Base-by-base conservation (phyloP, 2,888 invertebrate species). In the Zhengitettix transpicula region DNA sequence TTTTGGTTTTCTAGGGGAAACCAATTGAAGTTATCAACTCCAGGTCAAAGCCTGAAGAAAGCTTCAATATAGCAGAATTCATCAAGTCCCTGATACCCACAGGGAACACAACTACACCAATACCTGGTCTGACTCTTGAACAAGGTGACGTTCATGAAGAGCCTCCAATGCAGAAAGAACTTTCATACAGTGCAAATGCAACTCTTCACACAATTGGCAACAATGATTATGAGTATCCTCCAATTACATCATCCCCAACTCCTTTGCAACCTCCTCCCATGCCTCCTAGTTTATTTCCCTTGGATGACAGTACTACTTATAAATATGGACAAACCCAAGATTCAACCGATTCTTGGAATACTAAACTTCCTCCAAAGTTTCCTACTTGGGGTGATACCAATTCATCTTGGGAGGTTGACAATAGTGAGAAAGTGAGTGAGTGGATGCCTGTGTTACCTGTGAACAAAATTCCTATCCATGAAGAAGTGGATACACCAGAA, bases 11-110 rank as follows among this genome's bases (percentile, higher is more conserved):
- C 56, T 58, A 71, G 76, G 76, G 75, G 60, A 77, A 77, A 68
- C 75, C 78, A 56, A 80, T 80, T 62, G 78, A 80, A 69, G 79
- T 79, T n/a, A 79, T 80, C 66, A 77, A 75, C 54, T 75, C 77
- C 59, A 77, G 82, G 44, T 77, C 75, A 3, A 67, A 63, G 47
- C 42, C 64, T 11, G 77, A 80, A 62, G 74, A 73, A 64, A 78
- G 77, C 60, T 79, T 80, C 66, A 77, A 75, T 67, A 75, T 81
- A 64, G 76, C 77, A 58, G 79, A 77, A 65, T 81, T 81, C 58
- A 67, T 81, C 62, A 81, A 81, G 68, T 79, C 74, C 1, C 73
- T 81, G 10, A 57, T 60, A 51, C 56, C 60, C 3, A 17, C 56
- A n/a, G 52, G 53, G n/a, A 54, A n/a, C 16, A n/a, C 42, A 14